Evolutionary conservation across 2,888 invertebrate species (phyloP), one percentile per base, ranked within the genome.

Genomic region (Argyresthia albistria): DNA sequence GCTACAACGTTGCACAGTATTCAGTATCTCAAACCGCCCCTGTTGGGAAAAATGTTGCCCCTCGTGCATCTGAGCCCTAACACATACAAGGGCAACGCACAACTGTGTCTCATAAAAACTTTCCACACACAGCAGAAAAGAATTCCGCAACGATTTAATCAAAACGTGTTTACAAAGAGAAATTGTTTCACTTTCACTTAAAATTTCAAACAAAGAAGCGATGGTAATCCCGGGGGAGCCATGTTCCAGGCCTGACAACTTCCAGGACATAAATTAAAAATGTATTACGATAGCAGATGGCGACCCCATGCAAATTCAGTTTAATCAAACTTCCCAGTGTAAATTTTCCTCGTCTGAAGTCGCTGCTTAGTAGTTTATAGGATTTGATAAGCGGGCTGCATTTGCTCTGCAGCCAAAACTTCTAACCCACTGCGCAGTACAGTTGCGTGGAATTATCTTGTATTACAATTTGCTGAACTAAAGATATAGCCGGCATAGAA

Each of bases 231-330:
- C 42, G 43, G 25, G 12, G 25, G 49, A 49, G 49, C 49, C 46
- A 15, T 36, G 15, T 48, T 36, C 15, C 14, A 48, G 15, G 36
- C 36, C 64, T 67, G 65, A 70, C 69, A 80, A 80, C 71, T 79
- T 81, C 74, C 65, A 63, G 73, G 72, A 76, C 73, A 80, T 80
- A 80, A 81, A 83, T 83, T 82, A 82, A 80, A 81, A 80, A 81
- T 80, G 79, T 80, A 80, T 80, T 77, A 78, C 67, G 66, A 65
- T 67, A 66, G 65, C 82, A 80, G 80, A 78, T 77, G 81, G 69
- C 61, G 73, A 65, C 61, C 69, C 71, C 70, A 80, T 77, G 80
- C 73, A 79, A 81, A 81, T 82, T 72, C 72, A 64, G 70, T 80
- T 80, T 80, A 77, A 83, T 81, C 80, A 78, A 82, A 70, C 69